Evolutionary conservation across 2,113 vertebrate species (phyloP).

Genomic region (Okapia johnstoni): DNA sequence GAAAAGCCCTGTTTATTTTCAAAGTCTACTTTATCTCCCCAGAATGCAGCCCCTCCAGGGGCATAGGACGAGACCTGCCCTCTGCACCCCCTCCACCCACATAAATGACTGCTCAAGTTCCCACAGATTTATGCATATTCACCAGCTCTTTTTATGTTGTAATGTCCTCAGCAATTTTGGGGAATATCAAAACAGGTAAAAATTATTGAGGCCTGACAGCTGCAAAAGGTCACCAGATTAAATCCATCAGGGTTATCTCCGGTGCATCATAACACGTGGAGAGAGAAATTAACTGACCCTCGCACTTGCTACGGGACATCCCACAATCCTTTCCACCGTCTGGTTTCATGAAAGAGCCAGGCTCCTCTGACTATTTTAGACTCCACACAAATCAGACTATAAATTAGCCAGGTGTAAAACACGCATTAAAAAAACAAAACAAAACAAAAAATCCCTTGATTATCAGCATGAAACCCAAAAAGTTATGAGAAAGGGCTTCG

Average conservation of each 20-base stretch:
- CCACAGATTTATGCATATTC: not conserved
- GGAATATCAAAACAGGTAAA: conserved; percentile 68
- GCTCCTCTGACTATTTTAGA: not conserved
- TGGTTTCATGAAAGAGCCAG: conserved; percentile 20
- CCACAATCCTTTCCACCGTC: not conserved
- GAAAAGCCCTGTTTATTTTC: not conserved
- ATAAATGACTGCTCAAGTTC: not conserved
- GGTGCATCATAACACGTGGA: not conserved
- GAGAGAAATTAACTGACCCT: not conserved
- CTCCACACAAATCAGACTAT: not conserved
- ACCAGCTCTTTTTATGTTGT: conserved; percentile 10
- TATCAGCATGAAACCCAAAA: not conserved
- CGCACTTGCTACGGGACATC: not conserved
- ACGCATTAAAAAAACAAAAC: not conserved
- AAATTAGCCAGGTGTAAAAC: conserved; percentile 15
- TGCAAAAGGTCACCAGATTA: conserved; percentile 76
- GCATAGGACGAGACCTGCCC: rapidly evolving
- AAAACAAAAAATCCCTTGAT: not conserved
- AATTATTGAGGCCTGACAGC: conserved; percentile 72
- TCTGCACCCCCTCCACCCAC: not conserved
- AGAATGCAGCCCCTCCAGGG: not conserved
- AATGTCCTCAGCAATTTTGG: conserved; percentile 25
- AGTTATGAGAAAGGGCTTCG: not conserved
- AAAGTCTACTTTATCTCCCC: not conserved
- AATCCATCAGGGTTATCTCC: conserved; percentile 58